These are phyloP conservation scores for Acrobasis consociella DNA, from an alignment of 2,888 invertebrate species.

Conservation along the genomic window DNA sequence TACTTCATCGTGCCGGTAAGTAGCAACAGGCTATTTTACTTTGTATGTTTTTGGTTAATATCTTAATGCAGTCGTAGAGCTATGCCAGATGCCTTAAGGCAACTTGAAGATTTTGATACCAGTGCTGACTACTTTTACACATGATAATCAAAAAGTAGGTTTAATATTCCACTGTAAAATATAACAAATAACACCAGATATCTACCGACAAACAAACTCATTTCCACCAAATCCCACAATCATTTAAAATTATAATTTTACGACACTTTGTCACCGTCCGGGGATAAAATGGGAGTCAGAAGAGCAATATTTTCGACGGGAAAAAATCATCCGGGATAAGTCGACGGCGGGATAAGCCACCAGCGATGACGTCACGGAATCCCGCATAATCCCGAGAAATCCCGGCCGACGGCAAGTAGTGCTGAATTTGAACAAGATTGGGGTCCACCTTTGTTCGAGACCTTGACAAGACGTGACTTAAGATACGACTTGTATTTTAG, in stretches of 20 bases:
- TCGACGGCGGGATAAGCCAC: conserved; percentile 28
- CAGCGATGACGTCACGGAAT: conserved; percentile 26
- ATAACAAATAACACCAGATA: neutral
- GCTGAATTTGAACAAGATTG: conserved; percentile 30
- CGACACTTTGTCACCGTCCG: conserved; percentile 27
- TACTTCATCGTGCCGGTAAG: no score
- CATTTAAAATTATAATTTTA: conserved; percentile 30
- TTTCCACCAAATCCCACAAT: neutral
- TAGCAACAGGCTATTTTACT: no score
- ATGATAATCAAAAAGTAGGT: no score
- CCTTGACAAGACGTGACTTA: conserved; percentile 7
- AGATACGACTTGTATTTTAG: neutral
- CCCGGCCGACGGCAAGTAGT: conserved; percentile 28
- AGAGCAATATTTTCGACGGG: conserved; percentile 30
- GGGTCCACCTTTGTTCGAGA: conserved; percentile 19
- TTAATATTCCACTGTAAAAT: neutral
- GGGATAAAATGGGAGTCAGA: conserved; percentile 32
- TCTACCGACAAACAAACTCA: neutral
- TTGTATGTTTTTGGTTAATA: no score
- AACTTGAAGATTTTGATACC: no score
- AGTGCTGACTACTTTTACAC: no score
- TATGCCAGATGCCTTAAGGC: no score
- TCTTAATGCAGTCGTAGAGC: no score
- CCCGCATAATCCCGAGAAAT: conserved; percentile 27
- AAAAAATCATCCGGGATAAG: conserved; percentile 32